Base-by-base conservation (phyloP, 1,140 invertebrate genomes). In the Drosophila rhopaloa region DNA sequence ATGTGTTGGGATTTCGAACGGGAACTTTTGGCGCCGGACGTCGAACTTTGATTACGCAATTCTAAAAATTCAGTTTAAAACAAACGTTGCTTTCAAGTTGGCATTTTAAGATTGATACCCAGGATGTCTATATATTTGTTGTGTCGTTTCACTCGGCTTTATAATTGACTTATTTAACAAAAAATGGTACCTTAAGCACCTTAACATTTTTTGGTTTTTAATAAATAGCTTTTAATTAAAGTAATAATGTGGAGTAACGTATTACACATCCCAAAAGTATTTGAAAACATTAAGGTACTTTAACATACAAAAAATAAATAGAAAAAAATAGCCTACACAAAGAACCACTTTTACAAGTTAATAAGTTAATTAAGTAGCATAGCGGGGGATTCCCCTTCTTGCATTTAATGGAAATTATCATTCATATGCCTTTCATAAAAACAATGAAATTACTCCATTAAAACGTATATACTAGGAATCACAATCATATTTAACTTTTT, bases 21-120 rank as follows among this genome's bases (percentile, higher is more conserved):
- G 89, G 89, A 56, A 91, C 89, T 44, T 91, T 82, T n/a, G 89
- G 89, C 27, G 86, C 86, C 40, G 67, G 84, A 4, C 83, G 80
- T 54, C 82, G 82, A 27, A 86, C 79, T 61, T 88, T 86, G n/a
- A 86, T 79, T 46, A 76, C 79, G 70, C 58, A 76, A 24, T 79
- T 82, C 82, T 86, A 82, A 72, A 73, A 48, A 24, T 68, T 8
- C 11, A 35, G 5, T 5, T 41, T 1, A 13, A 75, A 76, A 65
- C 29, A 65, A 61, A 47, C 24, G 35, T 50, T 29, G 37, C 29
- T 16, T 24, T 32, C 35, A 50, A 29, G 9, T 27, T 35, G n/a
- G 2, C 38, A 27, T 16, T 60, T 27, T n/a, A 1, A n/a, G 5
- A 13, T 11, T 50, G 9, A 14, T 14, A 51, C 16, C 29, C 14